Base-by-base conservation (phyloP, 2,888 invertebrate genomes). In the Hololepta plana region DNA sequence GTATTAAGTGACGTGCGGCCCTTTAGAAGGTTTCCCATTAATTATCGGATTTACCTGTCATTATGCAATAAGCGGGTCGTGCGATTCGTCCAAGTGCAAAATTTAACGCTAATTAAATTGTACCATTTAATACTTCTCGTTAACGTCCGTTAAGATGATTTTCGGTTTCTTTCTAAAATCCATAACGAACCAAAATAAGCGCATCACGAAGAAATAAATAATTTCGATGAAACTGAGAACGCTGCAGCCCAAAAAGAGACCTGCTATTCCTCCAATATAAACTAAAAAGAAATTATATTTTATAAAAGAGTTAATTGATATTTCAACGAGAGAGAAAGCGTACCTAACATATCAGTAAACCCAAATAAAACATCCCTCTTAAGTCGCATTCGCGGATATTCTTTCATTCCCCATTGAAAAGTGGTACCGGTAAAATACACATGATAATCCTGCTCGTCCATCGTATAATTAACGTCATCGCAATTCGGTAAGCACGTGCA, bases 251-350 rank as follows among this genome's bases (percentile, higher is more conserved):
- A 80, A 59, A 47, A 79, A 79, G 3, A 81, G 52, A 0, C 80
- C 80, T 1, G 74, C 76, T 51, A 77, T 75, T 13, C 79, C 75
- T n/a, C 81, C 80, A 3, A 81, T 69, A 5, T 72, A 67, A 35
- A 77, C 76, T 77, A 49, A 4, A 58, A 50, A 33, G 29, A 34
- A 32, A 39, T 26, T 17, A 7, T 8, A 17, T 17, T 17, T 17
- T 20, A 13, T 26, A 12, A 5, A 26, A 6, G 20, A 26, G 11
- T 12, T 23, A 23, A 12, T 24, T 4, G n/a, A n/a, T n/a, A n/a
- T n/a, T n/a, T n/a, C n/a, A n/a, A n/a, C n/a, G n/a, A n/a, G n/a
- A n/a, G n/a, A n/a, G n/a, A n/a, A n/a, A n/a, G n/a, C 6, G 20
- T 16, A 77, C 80, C 76, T 34, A 80, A 47, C 2, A 80, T 66